Percentiles rank a stretch among this genome's conserved stretches.
These are phyloP conservation scores for Pontoporia blainvillei DNA, from an alignment of 2,113 vertebrate species.

Conservation along the genomic window DNA sequence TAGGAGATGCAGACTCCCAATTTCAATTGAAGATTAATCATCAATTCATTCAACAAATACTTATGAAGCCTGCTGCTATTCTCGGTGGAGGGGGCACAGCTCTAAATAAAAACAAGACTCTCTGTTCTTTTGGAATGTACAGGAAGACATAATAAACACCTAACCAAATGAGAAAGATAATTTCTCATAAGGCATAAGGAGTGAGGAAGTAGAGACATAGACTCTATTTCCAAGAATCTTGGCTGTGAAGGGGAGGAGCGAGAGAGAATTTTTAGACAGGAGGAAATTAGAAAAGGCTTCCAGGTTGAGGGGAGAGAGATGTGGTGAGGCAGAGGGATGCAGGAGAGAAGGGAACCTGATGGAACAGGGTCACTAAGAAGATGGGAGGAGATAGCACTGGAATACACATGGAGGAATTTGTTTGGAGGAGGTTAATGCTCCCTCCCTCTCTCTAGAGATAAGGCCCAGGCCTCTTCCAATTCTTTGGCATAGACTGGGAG, in stretches of 20 bases:
- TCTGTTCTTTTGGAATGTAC: background rate
- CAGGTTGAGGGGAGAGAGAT: background rate
- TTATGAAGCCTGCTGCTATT: background rate
- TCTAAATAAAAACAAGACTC: background rate
- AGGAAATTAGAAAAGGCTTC: background rate
- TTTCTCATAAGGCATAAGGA: background rate
- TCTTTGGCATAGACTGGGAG: background rate
- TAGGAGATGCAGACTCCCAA: background rate
- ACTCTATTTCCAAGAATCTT: conserved; percentile 7
- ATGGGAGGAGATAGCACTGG: background rate
- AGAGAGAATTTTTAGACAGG: background rate
- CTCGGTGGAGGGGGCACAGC: background rate
- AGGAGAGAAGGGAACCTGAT: background rate
- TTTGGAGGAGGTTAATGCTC: background rate
- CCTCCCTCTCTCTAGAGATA: background rate
- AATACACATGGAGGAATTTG: background rate
- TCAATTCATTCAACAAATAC: background rate
- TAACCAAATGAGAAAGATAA: background rate
- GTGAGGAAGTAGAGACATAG: background rate
- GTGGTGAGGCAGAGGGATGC: background rate
- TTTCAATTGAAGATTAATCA: background rate
- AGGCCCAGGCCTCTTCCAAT: background rate
- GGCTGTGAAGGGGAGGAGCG: background rate
- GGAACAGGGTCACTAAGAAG: background rate
- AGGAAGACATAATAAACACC: background rate